Evolutionary conservation across 2,797 vertebrate species (phyloP), one percentile per base, ranked within the genome.

Genomic region (Podargus strigoides): DNA sequence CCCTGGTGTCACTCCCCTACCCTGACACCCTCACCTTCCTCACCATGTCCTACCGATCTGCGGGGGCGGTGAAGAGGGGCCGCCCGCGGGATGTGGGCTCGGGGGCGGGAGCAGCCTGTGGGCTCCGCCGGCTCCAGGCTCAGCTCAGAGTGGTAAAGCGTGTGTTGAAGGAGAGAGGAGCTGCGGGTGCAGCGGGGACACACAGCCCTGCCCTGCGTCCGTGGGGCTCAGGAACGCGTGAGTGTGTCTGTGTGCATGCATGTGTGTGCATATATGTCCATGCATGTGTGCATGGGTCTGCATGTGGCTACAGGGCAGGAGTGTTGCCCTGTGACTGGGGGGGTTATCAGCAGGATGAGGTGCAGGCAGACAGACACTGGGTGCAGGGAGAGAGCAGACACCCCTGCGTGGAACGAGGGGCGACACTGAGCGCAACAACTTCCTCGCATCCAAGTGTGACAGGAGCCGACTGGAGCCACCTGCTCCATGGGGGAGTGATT

Each of bases 391-490:
- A 59, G 67, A 76, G 63, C 58, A 1, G 62, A 59, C 32, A 59
- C 32, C 41, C 30, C 7, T 4, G 11, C 4, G 1, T 3, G 3
- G 44, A 30, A 36, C 1, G 0, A 52, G 46, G 42, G 32, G 27
- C 27, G 60, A 58, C 5, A 20, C 49, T 74, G 7, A 85, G 56
- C 3, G 3, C 52, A 37, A 59, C 72, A 63, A 77, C 53, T 84
- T 74, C 17, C n/a, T 24, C 4, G 1, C 16, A 36, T 19, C 2
- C 0, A 14, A 42, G 67, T 3, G 78, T 7, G 88, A 44, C 2
- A 0, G 56, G 34, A 58, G 70, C 14, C 1, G 3, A 16, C 74
- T 24, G 83, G 30, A 92, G 66, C 32, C 69, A 14, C 42, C 74
- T 37, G 49, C 34, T 80, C 28, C 28, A 1, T 2, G 6, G 27